phyloP scores from a whole-genome alignment of 2,888 invertebrate genomes.

The Oscheius sp. region DNA sequence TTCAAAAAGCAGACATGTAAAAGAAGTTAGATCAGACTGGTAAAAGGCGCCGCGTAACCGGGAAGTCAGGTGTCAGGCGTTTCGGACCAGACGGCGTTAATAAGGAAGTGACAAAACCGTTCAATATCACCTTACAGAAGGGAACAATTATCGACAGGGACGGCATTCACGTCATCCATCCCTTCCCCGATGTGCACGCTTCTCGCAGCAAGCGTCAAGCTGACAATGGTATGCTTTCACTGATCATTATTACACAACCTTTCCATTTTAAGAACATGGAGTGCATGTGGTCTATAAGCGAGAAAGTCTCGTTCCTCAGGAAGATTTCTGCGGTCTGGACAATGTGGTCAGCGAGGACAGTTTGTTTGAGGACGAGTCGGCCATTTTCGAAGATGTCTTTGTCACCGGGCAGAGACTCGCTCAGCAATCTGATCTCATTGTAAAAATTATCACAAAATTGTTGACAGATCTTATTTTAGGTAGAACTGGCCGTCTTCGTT shows the following conservation, averaged over 20 bases:
- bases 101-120: background rate
- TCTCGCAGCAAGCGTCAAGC: conserved; percentile 60
- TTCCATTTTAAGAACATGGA: conserved; percentile 47
- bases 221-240: conserved; percentile 35
- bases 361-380: conserved; percentile 70
- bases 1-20: no score
- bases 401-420: conserved; percentile 68
- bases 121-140: conserved; percentile 61
- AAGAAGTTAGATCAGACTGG: no score
- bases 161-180: conserved; percentile 70
- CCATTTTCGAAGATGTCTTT: conserved; percentile 71
- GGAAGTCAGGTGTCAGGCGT: conserved; percentile 17
- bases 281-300: conserved; percentile 72
- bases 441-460: conserved; percentile 29
- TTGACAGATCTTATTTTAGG: conserved; percentile 42
- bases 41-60: background rate
- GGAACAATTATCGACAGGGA: conserved; percentile 67
- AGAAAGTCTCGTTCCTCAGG: conserved; percentile 41
- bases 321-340: conserved; percentile 72
- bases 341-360: conserved; percentile 70
- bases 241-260: background rate
- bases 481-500: conserved; percentile 73
- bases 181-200: conserved; percentile 69
- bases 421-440: conserved; percentile 65
- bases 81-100: no score